Conservation (phyloP, 2,888 invertebrate species). For the Spatulosminthurus flaviceps region DNA sequence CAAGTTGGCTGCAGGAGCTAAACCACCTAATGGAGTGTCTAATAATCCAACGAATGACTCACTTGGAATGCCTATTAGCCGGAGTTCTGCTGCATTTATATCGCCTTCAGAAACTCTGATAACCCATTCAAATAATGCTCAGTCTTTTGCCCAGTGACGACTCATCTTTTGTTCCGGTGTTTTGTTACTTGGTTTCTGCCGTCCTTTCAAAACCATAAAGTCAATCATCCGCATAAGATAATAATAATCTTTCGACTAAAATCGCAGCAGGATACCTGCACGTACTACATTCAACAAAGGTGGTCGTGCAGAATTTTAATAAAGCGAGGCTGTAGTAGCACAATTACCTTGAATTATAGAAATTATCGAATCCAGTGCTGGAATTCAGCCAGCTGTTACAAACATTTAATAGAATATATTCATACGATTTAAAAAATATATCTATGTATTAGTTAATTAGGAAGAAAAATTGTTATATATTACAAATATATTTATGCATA, state of each 20-base stretch:
- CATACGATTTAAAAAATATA: neutral
- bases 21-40: constrained; percentile 44
- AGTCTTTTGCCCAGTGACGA: constrained; percentile 53
- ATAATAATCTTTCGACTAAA: constrained; percentile 36
- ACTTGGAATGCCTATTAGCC: constrained; percentile 29
- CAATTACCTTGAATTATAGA: neutral
- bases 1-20: constrained; percentile 56
- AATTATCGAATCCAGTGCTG: neutral
- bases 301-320: neutral
- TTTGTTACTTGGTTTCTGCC: constrained; percentile 42
- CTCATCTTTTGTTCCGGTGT: constrained; percentile 35
- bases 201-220: constrained; percentile 42
- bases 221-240: constrained; percentile 46
- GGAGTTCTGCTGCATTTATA: constrained; percentile 38
- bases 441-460: neutral
- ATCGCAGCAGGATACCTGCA: constrained; percentile 37
- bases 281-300: neutral
- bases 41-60: constrained; percentile 18
- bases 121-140: constrained; percentile 46
- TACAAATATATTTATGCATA: neutral
- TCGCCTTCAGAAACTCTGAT: constrained; percentile 46
- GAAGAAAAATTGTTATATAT: neutral
- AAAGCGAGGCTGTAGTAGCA: neutral
- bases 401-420: neutral
- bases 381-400: neutral